Evolutionary conservation across 2,888 invertebrate species (phyloP).

Genomic region (Eupithecia abbreviata): DNA sequence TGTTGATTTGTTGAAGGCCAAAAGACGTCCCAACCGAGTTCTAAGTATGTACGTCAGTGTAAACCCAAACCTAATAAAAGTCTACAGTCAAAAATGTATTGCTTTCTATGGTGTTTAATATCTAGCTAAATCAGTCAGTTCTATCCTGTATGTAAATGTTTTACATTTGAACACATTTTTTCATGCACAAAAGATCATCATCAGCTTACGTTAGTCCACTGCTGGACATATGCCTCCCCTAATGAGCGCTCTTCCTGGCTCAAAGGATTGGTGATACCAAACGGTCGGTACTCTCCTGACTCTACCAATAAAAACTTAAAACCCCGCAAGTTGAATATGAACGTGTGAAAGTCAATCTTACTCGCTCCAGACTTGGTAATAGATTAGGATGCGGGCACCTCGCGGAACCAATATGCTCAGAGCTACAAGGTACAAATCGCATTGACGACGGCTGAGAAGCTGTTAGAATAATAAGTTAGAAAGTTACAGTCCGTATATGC

Average conservation of each 20-base stretch:
- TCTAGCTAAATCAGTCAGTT: not conserved
- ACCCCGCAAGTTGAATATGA: not conserved
- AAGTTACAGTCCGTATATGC: not conserved
- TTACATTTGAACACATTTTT: not conserved
- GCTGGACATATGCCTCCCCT: too few species aligned
- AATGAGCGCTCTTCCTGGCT: too few species aligned
- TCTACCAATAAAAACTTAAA: not conserved
- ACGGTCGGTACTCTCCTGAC: not conserved
- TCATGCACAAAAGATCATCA: not conserved
- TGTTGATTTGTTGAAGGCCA: not conserved
- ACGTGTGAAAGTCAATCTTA: slow-evolving; percentile 3
- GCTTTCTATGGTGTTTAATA: not conserved
- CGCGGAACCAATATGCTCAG: not conserved
- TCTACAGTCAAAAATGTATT: not conserved
- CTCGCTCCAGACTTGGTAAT: slow-evolving; percentile 1
- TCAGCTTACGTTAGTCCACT: too few species aligned
- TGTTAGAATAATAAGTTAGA: slow-evolving; percentile 5
- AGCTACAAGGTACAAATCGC: not conserved
- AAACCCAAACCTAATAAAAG: not conserved
- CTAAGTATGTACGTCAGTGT: not conserved
- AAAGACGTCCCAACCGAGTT: not conserved
- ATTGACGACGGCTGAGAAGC: not conserved
- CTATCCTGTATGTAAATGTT: too few species aligned
- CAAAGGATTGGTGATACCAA: not conserved
- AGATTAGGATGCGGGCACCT: slow-evolving; percentile 20